Percentiles rank a stretch among this genome's conserved stretches.
Evolutionary conservation across 2,113 vertebrate species (phyloP).

Genomic region (Scopus umbretta): DNA sequence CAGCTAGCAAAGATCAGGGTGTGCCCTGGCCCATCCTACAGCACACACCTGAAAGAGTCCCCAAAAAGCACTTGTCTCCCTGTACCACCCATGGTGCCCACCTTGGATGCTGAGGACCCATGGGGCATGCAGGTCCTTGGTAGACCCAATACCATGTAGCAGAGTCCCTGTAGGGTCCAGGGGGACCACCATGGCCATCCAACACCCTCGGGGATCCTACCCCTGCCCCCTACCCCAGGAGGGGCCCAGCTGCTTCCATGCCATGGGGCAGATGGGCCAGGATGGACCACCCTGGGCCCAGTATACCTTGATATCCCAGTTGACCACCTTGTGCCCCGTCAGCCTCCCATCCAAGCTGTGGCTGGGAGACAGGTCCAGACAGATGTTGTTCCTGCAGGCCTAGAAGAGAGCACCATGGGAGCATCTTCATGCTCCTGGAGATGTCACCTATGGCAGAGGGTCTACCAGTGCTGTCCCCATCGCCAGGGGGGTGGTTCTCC

Average conservation of each 20-base stretch:
- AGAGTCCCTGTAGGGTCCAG: not conserved
- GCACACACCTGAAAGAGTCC: not conserved
- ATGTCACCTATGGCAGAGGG: not conserved
- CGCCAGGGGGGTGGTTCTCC: not conserved
- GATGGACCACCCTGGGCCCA: not conserved
- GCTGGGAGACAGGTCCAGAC: conserved; percentile 89
- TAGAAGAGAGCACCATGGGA: conserved; percentile 16
- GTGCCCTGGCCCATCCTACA: not conserved
- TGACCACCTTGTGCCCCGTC: conserved; percentile 90
- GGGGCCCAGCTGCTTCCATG: not conserved
- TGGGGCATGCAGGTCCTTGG: not conserved
- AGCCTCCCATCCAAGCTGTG: conserved; percentile 88
- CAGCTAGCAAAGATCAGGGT: not conserved
- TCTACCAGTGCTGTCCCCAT: not conserved
- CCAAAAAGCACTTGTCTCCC: not conserved
- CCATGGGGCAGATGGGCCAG: rapidly evolving
- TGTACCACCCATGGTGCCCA: not conserved
- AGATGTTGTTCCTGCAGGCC: conserved; percentile 96
- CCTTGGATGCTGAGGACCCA: rapidly evolving
- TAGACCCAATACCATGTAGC: rapidly evolving
- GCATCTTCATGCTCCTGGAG: not conserved
- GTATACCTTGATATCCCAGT: conserved; percentile 91
- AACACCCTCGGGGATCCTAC: not conserved
- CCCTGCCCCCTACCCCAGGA: not conserved
- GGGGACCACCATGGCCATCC: not conserved